Evolutionary conservation across 2,113 vertebrate species (phyloP), one percentile per base, ranked within the genome.

Genomic region (Parus major): DNA sequence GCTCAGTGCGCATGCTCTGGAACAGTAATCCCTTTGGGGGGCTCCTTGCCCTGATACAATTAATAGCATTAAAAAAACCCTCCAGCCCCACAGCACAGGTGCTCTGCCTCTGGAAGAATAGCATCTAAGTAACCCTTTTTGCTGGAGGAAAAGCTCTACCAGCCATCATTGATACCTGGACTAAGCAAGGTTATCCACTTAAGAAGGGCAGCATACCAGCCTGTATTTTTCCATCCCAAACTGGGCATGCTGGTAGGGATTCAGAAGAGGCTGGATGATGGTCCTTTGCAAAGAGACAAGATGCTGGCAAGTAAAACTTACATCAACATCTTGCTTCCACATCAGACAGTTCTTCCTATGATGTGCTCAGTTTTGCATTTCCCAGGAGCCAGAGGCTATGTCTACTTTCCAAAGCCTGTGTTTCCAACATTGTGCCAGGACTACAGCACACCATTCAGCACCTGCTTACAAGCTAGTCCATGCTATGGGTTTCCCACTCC

Each of bases 341-440:
- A 36, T 44, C 61, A 91, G 56, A 59, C 33, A 90, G 57, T 19
- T 72, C 33, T 85, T 82, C 46, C 46, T 47, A 29, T 7, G 19
- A n/a, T 46, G 36, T 52, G 31, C 70, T 82, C 2, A 3, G 20
- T 69, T 81, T 49, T 73, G 27, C 24, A 35, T 23, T 64, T 82
- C 49, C 27, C 70, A 46, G 29, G 56, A 75, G 29, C 22, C 35
- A 53, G 61, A 60, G 35, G 61, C 49, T 47, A 25, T 41, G 29
- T 35, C 35, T 64, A 1, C 33, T 35, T 78, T 85, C 71, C 25
- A 6, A 47, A 65, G 39, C 15, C 35, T 1, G 0, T 7, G n/a
- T 3, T 47, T 60, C 52, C 47, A 82, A 0, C 0, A 0, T 15
- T 52, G 23, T 3, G 10, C 20, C 53, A 79, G 57, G 28, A 15